These are phyloP conservation scores for Austrofundulus limnaeus DNA, from an alignment of 2,113 vertebrate genomes.

Conservation along the genomic window DNA sequence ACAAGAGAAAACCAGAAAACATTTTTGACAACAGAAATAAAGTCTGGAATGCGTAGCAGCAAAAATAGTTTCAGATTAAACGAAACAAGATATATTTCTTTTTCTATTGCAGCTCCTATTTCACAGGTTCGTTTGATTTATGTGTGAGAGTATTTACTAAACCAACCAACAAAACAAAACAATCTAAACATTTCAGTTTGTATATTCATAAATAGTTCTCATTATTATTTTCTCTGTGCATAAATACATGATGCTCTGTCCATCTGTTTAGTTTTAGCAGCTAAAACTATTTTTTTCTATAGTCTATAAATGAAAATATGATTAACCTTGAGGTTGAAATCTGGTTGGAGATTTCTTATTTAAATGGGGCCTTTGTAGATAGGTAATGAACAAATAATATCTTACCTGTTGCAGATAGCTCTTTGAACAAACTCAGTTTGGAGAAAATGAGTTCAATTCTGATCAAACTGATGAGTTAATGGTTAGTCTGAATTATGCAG, in stretches of 20 bases:
- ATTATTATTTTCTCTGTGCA: conserved; percentile 15
- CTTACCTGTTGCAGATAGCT: too few relatives aligned
- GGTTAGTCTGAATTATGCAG: too few relatives aligned
- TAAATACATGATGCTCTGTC: conserved; percentile 31
- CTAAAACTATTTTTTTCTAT: conserved; percentile 5
- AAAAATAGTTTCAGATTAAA: conserved; percentile 30
- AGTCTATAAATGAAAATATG: conserved; percentile 1
- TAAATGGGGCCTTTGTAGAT: too few relatives aligned
- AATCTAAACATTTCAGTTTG: conserved; percentile 50
- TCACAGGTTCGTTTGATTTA: conserved; percentile 48
- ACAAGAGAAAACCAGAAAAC: conserved; percentile 18
- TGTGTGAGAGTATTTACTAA: conserved; percentile 13
- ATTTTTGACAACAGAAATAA: conserved; percentile 5
- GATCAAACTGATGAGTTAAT: too few relatives aligned
- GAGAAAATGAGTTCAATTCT: too few relatives aligned
- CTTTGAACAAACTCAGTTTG: too few relatives aligned
- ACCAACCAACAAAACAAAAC: neutral
- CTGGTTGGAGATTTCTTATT: neutral
- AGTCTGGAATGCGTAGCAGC: conserved; percentile 15
- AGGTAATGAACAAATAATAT: too few relatives aligned
- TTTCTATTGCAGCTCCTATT: conserved; percentile 22
- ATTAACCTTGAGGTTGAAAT: conserved; percentile 23
- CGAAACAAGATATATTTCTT: conserved; percentile 31
- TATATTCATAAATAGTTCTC: conserved; percentile 70
- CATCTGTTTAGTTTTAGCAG: conserved; percentile 27